Evolutionary conservation across 2,888 invertebrate species (phyloP), one percentile per base, ranked within the genome.

Genomic region (Limnephilus rhombicus): DNA sequence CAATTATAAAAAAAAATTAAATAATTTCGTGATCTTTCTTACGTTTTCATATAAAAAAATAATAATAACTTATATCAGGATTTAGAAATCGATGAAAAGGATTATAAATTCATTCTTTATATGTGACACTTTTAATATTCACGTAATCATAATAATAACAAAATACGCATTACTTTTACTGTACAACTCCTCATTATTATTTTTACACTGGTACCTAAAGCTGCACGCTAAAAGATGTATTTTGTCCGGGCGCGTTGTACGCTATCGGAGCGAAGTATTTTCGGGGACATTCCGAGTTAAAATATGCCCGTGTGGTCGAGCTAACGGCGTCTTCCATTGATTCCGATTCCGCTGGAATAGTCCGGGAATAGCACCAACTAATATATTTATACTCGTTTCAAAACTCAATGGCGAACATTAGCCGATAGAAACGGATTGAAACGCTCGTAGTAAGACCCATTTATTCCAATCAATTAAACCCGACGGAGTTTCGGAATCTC

Each of bases 251-350:
- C 31, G 24, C 3, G 15, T 31, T 81, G 81, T 29, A 24, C 85
- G 85, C 29, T 34, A 85, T 29, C 24, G 85, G 29, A 24, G 11
- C 31, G 5, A 31, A 90, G 87, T 91, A 91, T 91, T 88, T 91
- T 91, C 82, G 91, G 91, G 82, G 88, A 82, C 91, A 91, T 91
- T 91, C 87, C 68, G 49, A 34, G 49, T 87, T 91, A 82, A 91
- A 91, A 68, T 91, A 91, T 91, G 91, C 31, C 49, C 68, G 49
- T 90, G 83, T 41, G 37, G 80, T 90, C 85, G 24, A 81, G n/a
- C 37, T 29, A 90, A 34, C 85, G 83, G 53, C 85, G 34, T 53
- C 83, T 53, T 81, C 29, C 90, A 49, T 83, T 85, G 49, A 83
- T 90, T 85, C 31, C 45, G n/a, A 24, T 34, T 41, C 82, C 80